Evolutionary conservation across 2,797 vertebrate species (phyloP).

Genomic region (Galagoides demidoff): DNA sequence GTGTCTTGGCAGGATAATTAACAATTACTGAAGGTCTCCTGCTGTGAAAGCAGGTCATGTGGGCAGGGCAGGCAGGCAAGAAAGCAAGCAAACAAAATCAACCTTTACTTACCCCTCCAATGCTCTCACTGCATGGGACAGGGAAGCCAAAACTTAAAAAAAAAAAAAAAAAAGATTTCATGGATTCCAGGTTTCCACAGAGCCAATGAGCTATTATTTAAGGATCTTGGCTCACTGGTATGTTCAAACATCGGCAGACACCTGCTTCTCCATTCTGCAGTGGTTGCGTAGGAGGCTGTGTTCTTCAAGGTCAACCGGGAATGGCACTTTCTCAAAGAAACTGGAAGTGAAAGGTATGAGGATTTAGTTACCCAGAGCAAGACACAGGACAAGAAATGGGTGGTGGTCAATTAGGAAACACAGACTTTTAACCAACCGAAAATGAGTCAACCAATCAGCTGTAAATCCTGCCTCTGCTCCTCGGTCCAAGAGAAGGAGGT

Average conservation of each 20-base stretch:
- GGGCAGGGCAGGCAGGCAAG: neutral
- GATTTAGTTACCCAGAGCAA: neutral
- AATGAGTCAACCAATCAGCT: neutral
- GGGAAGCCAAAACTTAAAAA: neutral
- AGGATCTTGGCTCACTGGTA: neutral
- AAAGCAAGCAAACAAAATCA: neutral
- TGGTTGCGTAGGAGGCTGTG: neutral
- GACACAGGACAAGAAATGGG: neutral
- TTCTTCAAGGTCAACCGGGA: neutral
- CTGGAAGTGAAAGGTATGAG: neutral
- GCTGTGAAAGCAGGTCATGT: neutral
- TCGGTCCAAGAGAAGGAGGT: too few species aligned
- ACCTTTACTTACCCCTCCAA: neutral
- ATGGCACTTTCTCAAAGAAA: neutral
- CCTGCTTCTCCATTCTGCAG: neutral
- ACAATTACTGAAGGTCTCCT: neutral
- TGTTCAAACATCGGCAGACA: neutral
- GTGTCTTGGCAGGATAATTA: neutral
- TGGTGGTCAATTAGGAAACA: neutral
- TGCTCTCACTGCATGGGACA: neutral
- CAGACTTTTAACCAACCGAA: neutral
- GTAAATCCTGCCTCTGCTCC: neutral
- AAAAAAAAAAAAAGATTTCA: neutral
- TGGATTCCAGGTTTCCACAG: neutral
- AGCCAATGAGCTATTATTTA: neutral